phyloP scores from a whole-genome alignment of 2,113 vertebrate genomes.

The Dicentrarchus labrax region DNA sequence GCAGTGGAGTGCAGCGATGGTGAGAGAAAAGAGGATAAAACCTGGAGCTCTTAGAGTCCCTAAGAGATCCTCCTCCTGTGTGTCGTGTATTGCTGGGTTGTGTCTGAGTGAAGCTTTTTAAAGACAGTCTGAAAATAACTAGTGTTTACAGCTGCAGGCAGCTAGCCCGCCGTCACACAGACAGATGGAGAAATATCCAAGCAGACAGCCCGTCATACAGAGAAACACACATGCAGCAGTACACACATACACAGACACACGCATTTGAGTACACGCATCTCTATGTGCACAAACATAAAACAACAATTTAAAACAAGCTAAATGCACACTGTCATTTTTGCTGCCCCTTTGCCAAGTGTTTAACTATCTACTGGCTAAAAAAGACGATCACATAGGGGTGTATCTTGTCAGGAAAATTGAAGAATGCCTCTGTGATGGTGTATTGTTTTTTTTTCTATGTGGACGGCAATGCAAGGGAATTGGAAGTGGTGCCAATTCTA shows the following conservation, averaged over 20 bases:
- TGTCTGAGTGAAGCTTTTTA: constrained; percentile 68
- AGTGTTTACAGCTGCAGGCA: constrained; percentile 68
- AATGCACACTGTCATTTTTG: constrained; percentile 52
- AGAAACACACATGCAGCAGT: constrained; percentile 2
- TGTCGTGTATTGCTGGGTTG: constrained; percentile 41
- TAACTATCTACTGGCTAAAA: constrained; percentile 12
- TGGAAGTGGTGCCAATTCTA: constrained; percentile 28
- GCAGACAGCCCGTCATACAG: constrained; percentile 62
- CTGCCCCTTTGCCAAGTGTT: constrained; percentile 11
- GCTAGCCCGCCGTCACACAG: constrained; percentile 48
- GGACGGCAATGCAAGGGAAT: constrained; percentile 43
- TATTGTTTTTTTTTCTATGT: constrained; percentile 10
- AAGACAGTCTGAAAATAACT: constrained; percentile 75
- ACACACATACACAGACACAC: constrained; percentile 2
- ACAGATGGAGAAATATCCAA: constrained; percentile 74
- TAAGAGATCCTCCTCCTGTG: constrained; percentile 52
- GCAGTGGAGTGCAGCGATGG: constrained; percentile 39
- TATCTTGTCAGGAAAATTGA: constrained; percentile 47
- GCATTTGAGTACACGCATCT: neutral
- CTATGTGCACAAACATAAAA: constrained; percentile 18
- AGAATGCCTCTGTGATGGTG: constrained; percentile 15
- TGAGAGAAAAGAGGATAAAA: constrained; percentile 54
- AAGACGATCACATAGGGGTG: constrained; percentile 27
- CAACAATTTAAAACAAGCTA: constrained; percentile 41
- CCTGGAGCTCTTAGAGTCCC: constrained; percentile 64